phyloP scores from a whole-genome alignment of 2,113 vertebrate genomes.

The Pteronura brasiliensis region DNA sequence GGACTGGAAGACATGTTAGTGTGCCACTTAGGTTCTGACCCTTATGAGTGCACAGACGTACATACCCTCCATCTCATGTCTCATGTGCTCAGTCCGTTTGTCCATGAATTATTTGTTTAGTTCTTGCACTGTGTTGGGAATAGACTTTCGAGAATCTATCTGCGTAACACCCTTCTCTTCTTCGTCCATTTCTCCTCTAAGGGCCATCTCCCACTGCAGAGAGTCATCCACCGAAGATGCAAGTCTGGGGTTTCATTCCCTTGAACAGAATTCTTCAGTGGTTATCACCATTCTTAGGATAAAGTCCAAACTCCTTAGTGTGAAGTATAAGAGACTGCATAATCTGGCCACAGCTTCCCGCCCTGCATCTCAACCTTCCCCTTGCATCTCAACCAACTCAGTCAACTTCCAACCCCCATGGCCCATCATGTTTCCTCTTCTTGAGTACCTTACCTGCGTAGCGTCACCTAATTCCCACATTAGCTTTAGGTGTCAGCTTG shows the following conservation, averaged over 20 bases:
- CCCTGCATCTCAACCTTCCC: neutral
- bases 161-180: neutral
- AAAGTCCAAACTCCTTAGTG: neutral
- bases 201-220: neutral
- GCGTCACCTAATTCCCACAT: neutral
- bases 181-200: neutral
- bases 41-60: neutral
- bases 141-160: neutral
- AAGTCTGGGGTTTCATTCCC: neutral
- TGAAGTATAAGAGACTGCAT: neutral
- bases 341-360: neutral
- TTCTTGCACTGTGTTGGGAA: neutral
- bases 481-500: neutral
- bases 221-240: neutral
- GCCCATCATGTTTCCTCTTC: neutral
- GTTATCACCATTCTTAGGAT: neutral
- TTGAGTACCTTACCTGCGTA: neutral
- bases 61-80: neutral
- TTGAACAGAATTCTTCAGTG: neutral
- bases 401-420: neutral
- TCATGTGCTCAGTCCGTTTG: neutral
- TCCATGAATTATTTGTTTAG: neutral
- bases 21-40: neutral
- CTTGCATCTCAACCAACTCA: neutral
- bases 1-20: neutral